Percentiles rank a stretch among this genome's conserved stretches.
Evolutionary conservation across 2,888 invertebrate genomes (phyloP).

Genomic region (Falcaria lacertinaria): DNA sequence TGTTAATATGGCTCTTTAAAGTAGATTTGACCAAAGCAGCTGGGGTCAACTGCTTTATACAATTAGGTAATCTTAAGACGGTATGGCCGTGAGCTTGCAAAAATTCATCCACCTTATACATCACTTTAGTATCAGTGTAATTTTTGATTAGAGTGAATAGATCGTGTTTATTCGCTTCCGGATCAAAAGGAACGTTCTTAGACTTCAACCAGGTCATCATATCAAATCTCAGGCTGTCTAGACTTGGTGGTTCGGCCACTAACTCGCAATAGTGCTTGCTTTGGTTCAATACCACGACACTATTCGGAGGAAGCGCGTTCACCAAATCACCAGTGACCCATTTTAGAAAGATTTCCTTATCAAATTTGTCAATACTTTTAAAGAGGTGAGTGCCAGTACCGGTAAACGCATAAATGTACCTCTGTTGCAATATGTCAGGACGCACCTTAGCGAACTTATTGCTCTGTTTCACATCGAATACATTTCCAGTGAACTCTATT

Average conservation of each 20-base stretch:
- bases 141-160: conserved; percentile 29
- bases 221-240: conserved; percentile 19
- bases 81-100: conserved; percentile 20
- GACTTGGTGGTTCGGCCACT: conserved; percentile 8
- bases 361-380: conserved; percentile 10
- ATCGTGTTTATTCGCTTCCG: conserved; percentile 24
- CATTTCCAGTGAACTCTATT: conserved; percentile 6
- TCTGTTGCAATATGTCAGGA: conserved; percentile 7
- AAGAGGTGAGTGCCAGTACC: conserved; percentile 10
- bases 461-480: not conserved
- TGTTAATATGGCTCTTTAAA: no score
- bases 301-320: conserved; percentile 13
- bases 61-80: conserved; percentile 27
- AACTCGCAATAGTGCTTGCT: conserved; percentile 14
- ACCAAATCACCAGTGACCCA: conserved; percentile 22
- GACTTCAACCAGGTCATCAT: conserved; percentile 31
- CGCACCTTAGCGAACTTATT: not conserved
- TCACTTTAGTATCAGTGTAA: conserved; percentile 17
- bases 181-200: conserved; percentile 22
- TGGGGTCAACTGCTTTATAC: conserved; percentile 20
- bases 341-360: conserved; percentile 12
- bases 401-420: conserved; percentile 23
- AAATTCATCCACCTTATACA: conserved; percentile 19
- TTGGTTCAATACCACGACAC: conserved; percentile 25
- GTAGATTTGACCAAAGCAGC: conserved; percentile 3